These are phyloP conservation scores for Drosophila subquinaria DNA, from an alignment of 2,888 invertebrate genomes.

Conservation along the genomic window DNA sequence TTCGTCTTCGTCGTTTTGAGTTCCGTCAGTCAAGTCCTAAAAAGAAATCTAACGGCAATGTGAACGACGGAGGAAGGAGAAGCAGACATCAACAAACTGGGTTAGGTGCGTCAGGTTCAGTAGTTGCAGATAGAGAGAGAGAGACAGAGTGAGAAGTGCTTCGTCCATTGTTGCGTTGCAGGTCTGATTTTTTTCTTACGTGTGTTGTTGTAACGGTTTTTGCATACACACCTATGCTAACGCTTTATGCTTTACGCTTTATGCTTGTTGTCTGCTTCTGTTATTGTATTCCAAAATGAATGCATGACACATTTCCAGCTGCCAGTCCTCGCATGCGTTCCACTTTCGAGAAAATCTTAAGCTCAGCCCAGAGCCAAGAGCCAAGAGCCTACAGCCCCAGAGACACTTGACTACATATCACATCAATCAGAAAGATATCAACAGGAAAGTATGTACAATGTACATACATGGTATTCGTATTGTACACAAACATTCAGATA, in stretches of 20 bases:
- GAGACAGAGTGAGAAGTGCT: neutral
- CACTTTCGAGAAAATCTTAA: constrained; percentile 41
- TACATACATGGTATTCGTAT: neutral
- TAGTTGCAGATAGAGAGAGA: constrained; percentile 31
- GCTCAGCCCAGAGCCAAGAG: constrained; percentile 12
- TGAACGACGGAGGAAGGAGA: constrained; percentile 9
- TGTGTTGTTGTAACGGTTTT: constrained; percentile 12
- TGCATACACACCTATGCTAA: constrained; percentile 58
- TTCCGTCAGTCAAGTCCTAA: constrained; percentile 74
- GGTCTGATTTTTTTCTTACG: constrained; percentile 24
- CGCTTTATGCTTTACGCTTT: constrained; percentile 58
- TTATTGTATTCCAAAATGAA: constrained; percentile 76
- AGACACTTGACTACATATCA: constrained; percentile 23
- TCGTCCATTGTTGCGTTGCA: constrained; percentile 38
- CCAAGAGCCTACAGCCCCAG: constrained; percentile 10
- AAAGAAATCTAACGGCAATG: constrained; percentile 68
- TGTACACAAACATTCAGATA: neutral
- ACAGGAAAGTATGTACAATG: neutral
- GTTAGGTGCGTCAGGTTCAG: constrained; percentile 65
- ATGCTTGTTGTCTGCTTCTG: constrained; percentile 53
- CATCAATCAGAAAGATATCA: constrained; percentile 21
- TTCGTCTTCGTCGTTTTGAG: constrained; percentile 71
- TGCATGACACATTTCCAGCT: constrained; percentile 73
- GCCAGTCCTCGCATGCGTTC: constrained; percentile 36
- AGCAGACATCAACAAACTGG: constrained; percentile 59